These are phyloP conservation scores for Scaptodrosophila lebanonensis DNA, from an alignment of 1,140 invertebrate species.

Conservation along the genomic window DNA sequence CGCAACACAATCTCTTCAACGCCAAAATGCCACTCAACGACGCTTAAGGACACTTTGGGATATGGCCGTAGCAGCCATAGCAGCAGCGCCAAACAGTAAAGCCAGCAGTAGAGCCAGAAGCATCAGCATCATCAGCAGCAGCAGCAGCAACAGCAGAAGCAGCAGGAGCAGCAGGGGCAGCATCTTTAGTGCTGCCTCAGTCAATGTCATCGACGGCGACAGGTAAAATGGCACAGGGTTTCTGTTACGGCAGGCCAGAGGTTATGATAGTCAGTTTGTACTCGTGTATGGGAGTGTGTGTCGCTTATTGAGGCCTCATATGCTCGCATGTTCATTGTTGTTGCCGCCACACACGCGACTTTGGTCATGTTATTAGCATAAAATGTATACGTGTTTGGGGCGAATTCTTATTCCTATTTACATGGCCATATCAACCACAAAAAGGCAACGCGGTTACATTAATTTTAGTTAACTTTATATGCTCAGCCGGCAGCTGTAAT, in stretches of 20 bases:
- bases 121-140: slow-evolving; percentile 11
- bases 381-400: slow-evolving; percentile 45
- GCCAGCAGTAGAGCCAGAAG: slow-evolving; percentile 18
- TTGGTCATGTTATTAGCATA: slow-evolving; percentile 60
- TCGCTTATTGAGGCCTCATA: not conserved
- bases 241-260: too few species aligned
- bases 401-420: not conserved
- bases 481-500: too few species aligned
- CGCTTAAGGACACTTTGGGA: slow-evolving; percentile 66
- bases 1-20: slow-evolving; percentile 57
- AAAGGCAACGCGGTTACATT: too few species aligned
- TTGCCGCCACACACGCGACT: not conserved
- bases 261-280: slow-evolving; percentile 20
- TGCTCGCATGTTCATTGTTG: too few species aligned
- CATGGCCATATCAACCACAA: too few species aligned
- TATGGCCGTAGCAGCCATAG: not conserved
- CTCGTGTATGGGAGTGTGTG: not conserved
- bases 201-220: slow-evolving; percentile 30
- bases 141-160: slow-evolving; percentile 9
- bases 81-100: not conserved
- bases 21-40: slow-evolving; percentile 45
- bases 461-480: too few species aligned
- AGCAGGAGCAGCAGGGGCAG: slow-evolving; percentile 8
- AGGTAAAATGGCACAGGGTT: slow-evolving; percentile 55
- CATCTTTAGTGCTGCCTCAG: too few species aligned